Conservation (phyloP, 2,888 invertebrate genomes). For the Morpho helenor region DNA sequence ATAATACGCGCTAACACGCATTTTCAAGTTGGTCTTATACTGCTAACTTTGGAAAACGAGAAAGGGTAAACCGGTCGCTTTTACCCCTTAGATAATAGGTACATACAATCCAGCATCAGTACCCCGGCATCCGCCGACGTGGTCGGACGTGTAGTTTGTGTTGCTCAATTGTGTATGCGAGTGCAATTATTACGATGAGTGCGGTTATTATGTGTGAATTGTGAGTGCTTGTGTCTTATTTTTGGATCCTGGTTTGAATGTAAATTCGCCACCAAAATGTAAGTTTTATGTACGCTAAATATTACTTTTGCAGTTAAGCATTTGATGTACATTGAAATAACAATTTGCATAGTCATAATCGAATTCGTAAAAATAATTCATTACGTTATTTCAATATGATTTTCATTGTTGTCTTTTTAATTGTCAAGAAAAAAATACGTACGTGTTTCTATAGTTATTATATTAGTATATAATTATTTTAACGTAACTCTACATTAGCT, state of each 20-base stretch:
- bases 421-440: too few species aligned
- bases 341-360: too few species aligned
- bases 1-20: too few species aligned
- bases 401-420: too few species aligned
- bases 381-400: too few species aligned
- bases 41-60: neutral
- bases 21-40: neutral
- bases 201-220: slow-evolving; percentile 48
- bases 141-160: slow-evolving; percentile 42
- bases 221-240: slow-evolving; percentile 46
- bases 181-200: slow-evolving; percentile 61
- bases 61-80: slow-evolving; percentile 15
- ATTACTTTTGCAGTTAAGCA: too few species aligned
- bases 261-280: slow-evolving; percentile 43
- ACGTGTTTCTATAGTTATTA: too few species aligned
- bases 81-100: slow-evolving; percentile 16
- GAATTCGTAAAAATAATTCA: too few species aligned
- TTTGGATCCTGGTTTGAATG: slow-evolving; percentile 30
- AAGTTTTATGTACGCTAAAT: slow-evolving; percentile 25
- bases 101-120: slow-evolving; percentile 43
- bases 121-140: slow-evolving; percentile 58
- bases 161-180: slow-evolving; percentile 39
- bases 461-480: too few species aligned
- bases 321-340: too few species aligned
- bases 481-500: too few species aligned